These are phyloP conservation scores for Zygaena filipendulae DNA, from an alignment of 2,888 invertebrate species.

Conservation along the genomic window DNA sequence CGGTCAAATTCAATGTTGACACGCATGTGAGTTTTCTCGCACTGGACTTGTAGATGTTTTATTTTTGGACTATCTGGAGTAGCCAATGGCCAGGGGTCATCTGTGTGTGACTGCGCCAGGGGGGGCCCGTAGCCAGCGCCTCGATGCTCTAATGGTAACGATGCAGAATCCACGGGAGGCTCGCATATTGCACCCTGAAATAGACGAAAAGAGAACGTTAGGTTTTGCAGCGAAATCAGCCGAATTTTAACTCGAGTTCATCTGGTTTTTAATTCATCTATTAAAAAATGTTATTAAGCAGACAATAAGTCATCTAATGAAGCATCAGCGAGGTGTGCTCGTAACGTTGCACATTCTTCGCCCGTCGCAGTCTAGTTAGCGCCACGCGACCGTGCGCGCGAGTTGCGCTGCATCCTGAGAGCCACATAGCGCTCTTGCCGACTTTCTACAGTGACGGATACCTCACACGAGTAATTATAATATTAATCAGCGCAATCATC, in stretches of 20 bases:
- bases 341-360: conserved; percentile 44
- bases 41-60: conserved; percentile 93
- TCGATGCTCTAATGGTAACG: conserved; percentile 84
- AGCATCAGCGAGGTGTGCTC: too few relatives aligned
- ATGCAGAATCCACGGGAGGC: conserved; percentile 83
- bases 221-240: too few relatives aligned
- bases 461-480: conserved; percentile 61
- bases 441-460: conserved; percentile 66
- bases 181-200: conserved; percentile 82
- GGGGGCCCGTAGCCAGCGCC: conserved; percentile 83
- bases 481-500: conserved; percentile 65
- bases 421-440: conserved; percentile 45
- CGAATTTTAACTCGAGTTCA: too few relatives aligned
- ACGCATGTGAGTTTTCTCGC: conserved; percentile 95
- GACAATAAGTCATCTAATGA: too few relatives aligned
- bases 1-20: conserved; percentile 95
- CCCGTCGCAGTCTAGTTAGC: conserved; percentile 57
- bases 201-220: conserved; percentile 21
- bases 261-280: too few relatives aligned
- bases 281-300: conserved; percentile 1
- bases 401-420: conserved; percentile 26
- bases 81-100: conserved; percentile 90
- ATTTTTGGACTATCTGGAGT: conserved; percentile 93
- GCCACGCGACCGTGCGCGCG: conserved; percentile 38
- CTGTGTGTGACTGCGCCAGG: conserved; percentile 67